Conservation (phyloP, 2,888 invertebrate genomes). For the Hanleya hanleyi region DNA sequence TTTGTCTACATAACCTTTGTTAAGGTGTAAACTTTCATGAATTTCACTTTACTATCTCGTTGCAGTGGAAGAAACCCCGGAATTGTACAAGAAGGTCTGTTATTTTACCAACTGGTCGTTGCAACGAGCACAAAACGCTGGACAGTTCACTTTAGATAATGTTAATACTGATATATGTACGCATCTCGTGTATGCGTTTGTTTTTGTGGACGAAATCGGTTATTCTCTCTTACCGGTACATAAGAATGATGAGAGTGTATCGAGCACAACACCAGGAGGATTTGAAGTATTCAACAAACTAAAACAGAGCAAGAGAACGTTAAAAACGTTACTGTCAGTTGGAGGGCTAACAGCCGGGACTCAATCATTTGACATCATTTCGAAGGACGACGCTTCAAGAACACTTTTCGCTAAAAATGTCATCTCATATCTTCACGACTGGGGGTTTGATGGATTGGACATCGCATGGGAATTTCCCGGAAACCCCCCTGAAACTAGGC, state of each 20-base stretch:
- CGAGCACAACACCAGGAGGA: background rate
- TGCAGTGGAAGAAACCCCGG: too few species aligned
- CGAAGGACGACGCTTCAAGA: conserved; percentile 1
- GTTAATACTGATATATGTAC: conserved; percentile 95
- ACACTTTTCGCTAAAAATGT: conserved; percentile 33
- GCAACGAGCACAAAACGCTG: background rate
- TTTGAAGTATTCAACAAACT: conserved; percentile 25
- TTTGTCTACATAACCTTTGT: too few species aligned
- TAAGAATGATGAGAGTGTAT: background rate
- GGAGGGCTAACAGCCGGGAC: conserved; percentile 43
- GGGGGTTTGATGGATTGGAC: conserved; percentile 32
- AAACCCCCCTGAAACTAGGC: background rate
- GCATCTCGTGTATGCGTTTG: conserved; percentile 96
- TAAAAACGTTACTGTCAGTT: conserved; percentile 40
- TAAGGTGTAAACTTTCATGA: too few species aligned
- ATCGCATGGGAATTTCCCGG: conserved; percentile 42
- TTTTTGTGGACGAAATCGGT: conserved; percentile 96
- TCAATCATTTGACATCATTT: conserved; percentile 30
- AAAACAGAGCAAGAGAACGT: conserved; percentile 29
- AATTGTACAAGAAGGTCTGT: background rate
- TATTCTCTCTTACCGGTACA: conserved; percentile 77
- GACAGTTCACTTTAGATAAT: conserved; percentile 78
- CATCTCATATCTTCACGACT: conserved; percentile 11
- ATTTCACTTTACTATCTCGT: too few species aligned
- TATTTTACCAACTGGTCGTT: conserved; percentile 7